Evolutionary conservation across 2,797 vertebrate genomes (phyloP).

Genomic region (Oreochromis mossambicus): DNA sequence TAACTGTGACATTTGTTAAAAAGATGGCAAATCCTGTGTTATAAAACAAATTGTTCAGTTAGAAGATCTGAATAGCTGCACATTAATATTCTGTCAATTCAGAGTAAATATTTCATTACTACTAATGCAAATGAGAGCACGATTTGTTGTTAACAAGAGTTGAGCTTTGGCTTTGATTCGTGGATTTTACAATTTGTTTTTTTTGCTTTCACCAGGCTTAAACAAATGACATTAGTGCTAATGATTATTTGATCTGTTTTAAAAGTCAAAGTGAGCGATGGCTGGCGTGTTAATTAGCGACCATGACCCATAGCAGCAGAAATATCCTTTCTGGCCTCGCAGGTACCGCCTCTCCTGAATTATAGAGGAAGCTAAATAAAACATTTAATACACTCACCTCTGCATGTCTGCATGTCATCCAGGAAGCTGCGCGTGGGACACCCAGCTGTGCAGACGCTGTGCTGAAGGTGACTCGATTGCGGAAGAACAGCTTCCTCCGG

Average conservation of each 20-base stretch:
- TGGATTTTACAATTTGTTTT: neutral
- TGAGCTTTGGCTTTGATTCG: neutral
- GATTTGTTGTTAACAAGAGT: neutral
- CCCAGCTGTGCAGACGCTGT: conserved; percentile 76
- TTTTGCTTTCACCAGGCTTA: neutral
- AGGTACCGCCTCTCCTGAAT: neutral
- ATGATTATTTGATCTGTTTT: neutral
- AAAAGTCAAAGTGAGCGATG: neutral
- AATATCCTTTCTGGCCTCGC: neutral
- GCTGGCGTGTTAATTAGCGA: neutral
- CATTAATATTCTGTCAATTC: neutral
- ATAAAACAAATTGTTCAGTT: neutral
- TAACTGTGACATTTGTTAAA: neutral
- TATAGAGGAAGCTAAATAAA: fast-evolving
- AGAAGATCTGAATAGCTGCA: neutral
- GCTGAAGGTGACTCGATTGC: conserved; percentile 2
- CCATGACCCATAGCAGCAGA: neutral
- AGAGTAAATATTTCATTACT: neutral
- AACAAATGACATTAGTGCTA: neutral
- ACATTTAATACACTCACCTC: conserved; percentile 63
- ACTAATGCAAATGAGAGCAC: neutral
- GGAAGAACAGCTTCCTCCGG: conserved; percentile 76
- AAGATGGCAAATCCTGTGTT: neutral
- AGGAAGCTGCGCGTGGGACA: conserved; percentile 76
- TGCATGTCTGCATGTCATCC: conserved; percentile 76